Conservation (phyloP, 1,140 invertebrate species). For the Drosophila tsacasi region DNA sequence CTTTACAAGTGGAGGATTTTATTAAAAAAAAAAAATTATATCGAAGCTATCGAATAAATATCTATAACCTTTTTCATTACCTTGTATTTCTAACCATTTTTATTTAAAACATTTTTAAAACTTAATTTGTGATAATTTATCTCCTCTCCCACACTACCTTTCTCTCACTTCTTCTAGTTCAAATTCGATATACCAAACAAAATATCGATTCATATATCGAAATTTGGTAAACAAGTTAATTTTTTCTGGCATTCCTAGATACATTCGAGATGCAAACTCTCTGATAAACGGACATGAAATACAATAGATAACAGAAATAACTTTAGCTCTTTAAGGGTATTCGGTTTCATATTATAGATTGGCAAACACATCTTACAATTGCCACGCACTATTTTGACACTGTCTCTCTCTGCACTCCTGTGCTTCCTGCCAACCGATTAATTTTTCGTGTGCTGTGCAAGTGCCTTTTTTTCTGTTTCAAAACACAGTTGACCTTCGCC, state of each 20-base stretch:
- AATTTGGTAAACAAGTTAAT: too few relatives aligned
- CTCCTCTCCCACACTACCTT: not conserved
- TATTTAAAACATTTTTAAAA: not conserved
- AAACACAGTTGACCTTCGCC: slow-evolving; percentile 4
- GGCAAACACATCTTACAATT: not conserved
- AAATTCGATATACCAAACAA: not conserved
- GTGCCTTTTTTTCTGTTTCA: not conserved
- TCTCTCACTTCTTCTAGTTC: not conserved
- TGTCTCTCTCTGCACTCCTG: not conserved
- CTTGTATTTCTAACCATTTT: not conserved
- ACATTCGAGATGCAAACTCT: not conserved
- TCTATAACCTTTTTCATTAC: not conserved
- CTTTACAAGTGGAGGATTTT: not conserved
- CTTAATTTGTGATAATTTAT: not conserved
- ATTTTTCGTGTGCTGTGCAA: not conserved
- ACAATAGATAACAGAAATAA: not conserved
- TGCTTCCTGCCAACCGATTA: not conserved
- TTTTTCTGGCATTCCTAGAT: not conserved
- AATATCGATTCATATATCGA: not conserved
- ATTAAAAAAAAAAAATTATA: too few relatives aligned
- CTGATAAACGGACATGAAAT: not conserved
- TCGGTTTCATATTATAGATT: slow-evolving; percentile 8
- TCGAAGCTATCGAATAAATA: not conserved
- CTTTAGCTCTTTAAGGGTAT: slow-evolving; percentile 15
- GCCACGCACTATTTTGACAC: not conserved